Percentiles rank a stretch among this genome's conserved stretches.
phyloP scores from a whole-genome alignment of 2,888 invertebrate genomes.

The Drosophila formosana region DNA sequence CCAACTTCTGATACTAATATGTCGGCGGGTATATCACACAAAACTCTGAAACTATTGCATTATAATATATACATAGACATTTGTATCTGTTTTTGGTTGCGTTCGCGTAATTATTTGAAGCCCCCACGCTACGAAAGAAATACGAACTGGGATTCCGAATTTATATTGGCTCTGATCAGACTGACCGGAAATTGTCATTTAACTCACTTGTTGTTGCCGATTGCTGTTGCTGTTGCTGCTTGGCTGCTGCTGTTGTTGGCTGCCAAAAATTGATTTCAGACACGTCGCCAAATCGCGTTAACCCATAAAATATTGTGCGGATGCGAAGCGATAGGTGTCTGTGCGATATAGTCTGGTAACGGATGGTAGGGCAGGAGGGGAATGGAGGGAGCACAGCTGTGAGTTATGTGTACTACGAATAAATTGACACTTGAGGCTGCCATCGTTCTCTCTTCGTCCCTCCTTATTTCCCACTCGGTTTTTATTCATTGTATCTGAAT shows the following conservation, averaged over 20 bases:
- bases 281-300: slow-evolving; percentile 67
- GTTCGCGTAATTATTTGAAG: slow-evolving; percentile 69
- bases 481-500: not conserved
- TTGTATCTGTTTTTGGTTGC: slow-evolving; percentile 32
- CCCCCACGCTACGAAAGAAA: slow-evolving; percentile 78
- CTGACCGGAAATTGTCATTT: slow-evolving; percentile 80
- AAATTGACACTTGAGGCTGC: not conserved
- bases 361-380: not conserved
- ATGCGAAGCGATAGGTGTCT: slow-evolving; percentile 6
- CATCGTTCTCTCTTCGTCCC: not conserved
- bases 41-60: slow-evolving; percentile 25
- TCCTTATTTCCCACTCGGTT: not conserved
- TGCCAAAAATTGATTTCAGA: slow-evolving; percentile 66
- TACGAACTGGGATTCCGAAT: slow-evolving; percentile 76
- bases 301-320: slow-evolving; percentile 18
- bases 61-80: slow-evolving; percentile 1
- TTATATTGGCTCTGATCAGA: slow-evolving; percentile 75
- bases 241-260: slow-evolving; percentile 24
- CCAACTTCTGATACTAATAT: slow-evolving; percentile 18
- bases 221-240: not conserved
- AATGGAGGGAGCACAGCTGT: not conserved
- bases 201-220: slow-evolving; percentile 49
- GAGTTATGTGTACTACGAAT: slow-evolving; percentile 3
- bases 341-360: not conserved
- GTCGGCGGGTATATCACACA: slow-evolving; percentile 9